These are phyloP conservation scores for Podarcis siculus DNA, from an alignment of 2,797 vertebrate genomes.

Conservation along the genomic window DNA sequence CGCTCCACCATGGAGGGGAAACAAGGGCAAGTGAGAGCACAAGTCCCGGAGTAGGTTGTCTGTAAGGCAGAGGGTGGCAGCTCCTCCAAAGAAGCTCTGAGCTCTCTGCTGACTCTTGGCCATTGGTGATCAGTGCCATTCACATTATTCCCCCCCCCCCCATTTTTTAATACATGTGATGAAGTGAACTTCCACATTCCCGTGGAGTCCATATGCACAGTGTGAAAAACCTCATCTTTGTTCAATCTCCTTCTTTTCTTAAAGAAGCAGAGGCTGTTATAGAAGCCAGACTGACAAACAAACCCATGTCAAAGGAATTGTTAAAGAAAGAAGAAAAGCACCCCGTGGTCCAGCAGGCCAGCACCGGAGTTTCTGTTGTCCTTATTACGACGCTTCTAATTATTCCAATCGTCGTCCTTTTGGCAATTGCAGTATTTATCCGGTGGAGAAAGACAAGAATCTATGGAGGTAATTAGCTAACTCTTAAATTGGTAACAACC, in stretches of 20 bases:
- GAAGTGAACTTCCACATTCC: neutral
- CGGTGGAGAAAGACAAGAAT: slow-evolving; percentile 89
- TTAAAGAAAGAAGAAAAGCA: slow-evolving; percentile 79
- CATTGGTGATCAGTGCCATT: too few species aligned
- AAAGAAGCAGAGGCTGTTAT: slow-evolving; percentile 86
- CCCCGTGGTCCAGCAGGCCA: slow-evolving; percentile 68
- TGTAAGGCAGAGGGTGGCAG: too few species aligned
- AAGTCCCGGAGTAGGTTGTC: too few species aligned
- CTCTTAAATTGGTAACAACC: slow-evolving; percentile 18
- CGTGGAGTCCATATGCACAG: slow-evolving; percentile 8
- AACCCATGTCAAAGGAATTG: slow-evolving; percentile 72
- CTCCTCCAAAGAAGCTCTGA: too few species aligned
- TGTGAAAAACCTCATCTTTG: slow-evolving; percentile 60
- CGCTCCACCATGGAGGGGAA: too few species aligned
- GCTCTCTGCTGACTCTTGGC: too few species aligned
- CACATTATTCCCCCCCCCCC: too few species aligned
- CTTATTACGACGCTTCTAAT: slow-evolving; percentile 91
- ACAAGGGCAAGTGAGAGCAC: too few species aligned
- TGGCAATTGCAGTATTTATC: slow-evolving; percentile 87
- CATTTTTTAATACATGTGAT: neutral
- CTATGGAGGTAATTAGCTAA: slow-evolving; percentile 78
- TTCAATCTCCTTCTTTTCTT: slow-evolving; percentile 73
- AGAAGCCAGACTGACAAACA: slow-evolving; percentile 83
- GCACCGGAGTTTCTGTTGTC: slow-evolving; percentile 82
- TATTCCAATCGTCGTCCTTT: slow-evolving; percentile 86